A percentile compares a stretch with the other conserved stretches of the same genome.
Evolutionary conservation across 2,888 invertebrate genomes (phyloP).

Genomic region (Nomada hirtipes): DNA sequence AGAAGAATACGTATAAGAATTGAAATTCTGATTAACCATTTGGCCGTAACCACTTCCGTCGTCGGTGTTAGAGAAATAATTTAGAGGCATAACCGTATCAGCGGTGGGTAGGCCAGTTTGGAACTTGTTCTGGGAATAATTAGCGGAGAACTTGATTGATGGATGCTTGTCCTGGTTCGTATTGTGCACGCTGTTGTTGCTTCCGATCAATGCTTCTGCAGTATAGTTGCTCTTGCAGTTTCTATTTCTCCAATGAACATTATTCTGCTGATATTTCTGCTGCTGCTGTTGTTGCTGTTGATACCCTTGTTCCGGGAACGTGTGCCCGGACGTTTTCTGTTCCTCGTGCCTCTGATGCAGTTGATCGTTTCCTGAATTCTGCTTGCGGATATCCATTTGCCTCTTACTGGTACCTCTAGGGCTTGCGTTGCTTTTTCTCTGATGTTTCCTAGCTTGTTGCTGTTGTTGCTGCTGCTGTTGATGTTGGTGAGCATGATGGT

Average conservation of each 20-base stretch:
- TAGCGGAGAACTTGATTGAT: conserved; percentile 78
- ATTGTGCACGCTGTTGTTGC: conserved; percentile 77
- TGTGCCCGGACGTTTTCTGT: conserved; percentile 71
- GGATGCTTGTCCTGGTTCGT: conserved; percentile 78
- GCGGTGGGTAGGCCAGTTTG: conserved; percentile 72
- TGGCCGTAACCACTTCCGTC: conserved; percentile 80
- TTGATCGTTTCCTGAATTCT: conserved; percentile 72
- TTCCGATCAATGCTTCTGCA: conserved; percentile 83
- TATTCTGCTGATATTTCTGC: conserved; percentile 79
- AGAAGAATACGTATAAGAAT: conserved; percentile 81
- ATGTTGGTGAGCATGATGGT: conserved; percentile 68
- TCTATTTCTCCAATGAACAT: conserved; percentile 80
- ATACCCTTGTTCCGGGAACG: conserved; percentile 67
- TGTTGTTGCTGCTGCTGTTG: conserved; percentile 70
- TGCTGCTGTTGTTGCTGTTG: conserved; percentile 69
- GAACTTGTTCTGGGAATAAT: conserved; percentile 82
- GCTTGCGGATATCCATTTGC: conserved; percentile 81
- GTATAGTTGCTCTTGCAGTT: conserved; percentile 84
- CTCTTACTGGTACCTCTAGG: conserved; percentile 79
- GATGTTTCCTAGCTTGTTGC: conserved; percentile 78
- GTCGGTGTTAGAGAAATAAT: conserved; percentile 81
- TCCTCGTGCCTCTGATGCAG: conserved; percentile 77
- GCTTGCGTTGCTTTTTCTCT: conserved; percentile 79
- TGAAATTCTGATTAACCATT: conserved; percentile 82
- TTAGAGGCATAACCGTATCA: conserved; percentile 80